These are phyloP conservation scores for Hirtodrosophila histrioides DNA, from an alignment of 2,888 invertebrate species.

Conservation along the genomic window DNA sequence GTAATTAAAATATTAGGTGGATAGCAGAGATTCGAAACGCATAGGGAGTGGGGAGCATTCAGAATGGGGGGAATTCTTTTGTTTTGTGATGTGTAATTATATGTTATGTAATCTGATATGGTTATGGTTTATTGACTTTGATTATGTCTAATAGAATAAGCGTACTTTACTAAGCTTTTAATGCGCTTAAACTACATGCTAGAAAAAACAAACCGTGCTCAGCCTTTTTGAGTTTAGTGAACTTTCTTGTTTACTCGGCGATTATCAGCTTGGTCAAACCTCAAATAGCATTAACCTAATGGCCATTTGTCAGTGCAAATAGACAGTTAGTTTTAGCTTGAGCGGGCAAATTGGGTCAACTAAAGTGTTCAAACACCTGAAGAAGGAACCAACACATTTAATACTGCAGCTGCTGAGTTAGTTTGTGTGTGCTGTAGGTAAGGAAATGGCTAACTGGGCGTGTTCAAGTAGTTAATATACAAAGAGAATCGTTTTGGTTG, in stretches of 20 bases:
- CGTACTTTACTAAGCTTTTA: constrained; percentile 26
- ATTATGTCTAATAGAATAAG: constrained; percentile 22
- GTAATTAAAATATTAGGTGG: constrained; percentile 40
- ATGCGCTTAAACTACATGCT: constrained; percentile 13
- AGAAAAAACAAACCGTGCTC: not conserved
- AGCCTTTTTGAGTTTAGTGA: constrained; percentile 29
- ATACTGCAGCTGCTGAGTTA: constrained; percentile 4
- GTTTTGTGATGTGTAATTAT: constrained; percentile 46
- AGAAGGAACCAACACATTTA: constrained; percentile 19
- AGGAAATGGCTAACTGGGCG: constrained; percentile 41
- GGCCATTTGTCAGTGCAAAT: constrained; percentile 64
- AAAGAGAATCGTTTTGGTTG: constrained; percentile 6
- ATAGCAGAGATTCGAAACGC: constrained; percentile 5
- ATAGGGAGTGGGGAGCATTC: not conserved
- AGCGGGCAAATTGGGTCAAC: constrained; percentile 61
- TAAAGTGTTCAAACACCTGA: constrained; percentile 26
- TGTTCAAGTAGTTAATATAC: constrained; percentile 21
- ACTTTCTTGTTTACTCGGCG: constrained; percentile 41
- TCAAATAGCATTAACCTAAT: constrained; percentile 69
- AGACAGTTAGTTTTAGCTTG: constrained; percentile 44
- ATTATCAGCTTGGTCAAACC: constrained; percentile 60
- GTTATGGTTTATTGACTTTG: constrained; percentile 36
- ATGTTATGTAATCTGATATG: constrained; percentile 32
- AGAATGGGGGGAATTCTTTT: constrained; percentile 2
- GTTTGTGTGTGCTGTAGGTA: constrained; percentile 4